Evolutionary conservation across 2,113 vertebrate species (phyloP).

Genomic region (Larimichthys polyactis): DNA sequence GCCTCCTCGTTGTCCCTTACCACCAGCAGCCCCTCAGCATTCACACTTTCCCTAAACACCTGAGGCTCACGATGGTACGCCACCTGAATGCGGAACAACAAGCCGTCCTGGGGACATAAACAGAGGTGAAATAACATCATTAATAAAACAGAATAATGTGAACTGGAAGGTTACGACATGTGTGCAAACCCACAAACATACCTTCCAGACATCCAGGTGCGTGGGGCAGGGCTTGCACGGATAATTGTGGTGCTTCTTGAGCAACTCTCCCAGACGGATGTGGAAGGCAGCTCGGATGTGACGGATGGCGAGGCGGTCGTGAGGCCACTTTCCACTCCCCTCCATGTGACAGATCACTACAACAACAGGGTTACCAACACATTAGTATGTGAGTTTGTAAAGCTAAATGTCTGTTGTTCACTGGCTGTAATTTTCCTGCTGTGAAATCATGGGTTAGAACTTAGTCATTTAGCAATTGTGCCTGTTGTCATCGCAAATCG

Average conservation of each 20-base stretch:
- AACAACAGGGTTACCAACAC: background rate
- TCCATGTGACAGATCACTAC: constrained; percentile 97
- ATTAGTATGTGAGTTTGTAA: background rate
- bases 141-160: background rate
- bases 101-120: constrained; percentile 86
- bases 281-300: constrained; percentile 95
- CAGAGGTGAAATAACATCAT: background rate
- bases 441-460: background rate
- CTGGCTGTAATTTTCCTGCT: background rate
- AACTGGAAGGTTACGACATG: background rate
- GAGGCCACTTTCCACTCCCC: constrained; percentile 97
- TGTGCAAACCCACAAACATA: constrained; percentile 44
- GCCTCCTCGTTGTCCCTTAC: constrained; percentile 91
- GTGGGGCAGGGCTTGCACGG: constrained; percentile 84
- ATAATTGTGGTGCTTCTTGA: constrained; percentile 87
- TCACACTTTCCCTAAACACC: constrained; percentile 89
- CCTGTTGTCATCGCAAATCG: too few relatives aligned
- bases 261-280: constrained; percentile 88
- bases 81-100: constrained; percentile 91
- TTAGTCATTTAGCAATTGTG: background rate
- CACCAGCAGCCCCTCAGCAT: constrained; percentile 89
- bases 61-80: constrained; percentile 95
- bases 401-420: background rate
- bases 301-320: constrained; percentile 88
- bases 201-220: constrained; percentile 91